These are phyloP conservation scores for Papilio glaucus DNA, from an alignment of 1,140 invertebrate genomes.

Conservation along the genomic window DNA sequence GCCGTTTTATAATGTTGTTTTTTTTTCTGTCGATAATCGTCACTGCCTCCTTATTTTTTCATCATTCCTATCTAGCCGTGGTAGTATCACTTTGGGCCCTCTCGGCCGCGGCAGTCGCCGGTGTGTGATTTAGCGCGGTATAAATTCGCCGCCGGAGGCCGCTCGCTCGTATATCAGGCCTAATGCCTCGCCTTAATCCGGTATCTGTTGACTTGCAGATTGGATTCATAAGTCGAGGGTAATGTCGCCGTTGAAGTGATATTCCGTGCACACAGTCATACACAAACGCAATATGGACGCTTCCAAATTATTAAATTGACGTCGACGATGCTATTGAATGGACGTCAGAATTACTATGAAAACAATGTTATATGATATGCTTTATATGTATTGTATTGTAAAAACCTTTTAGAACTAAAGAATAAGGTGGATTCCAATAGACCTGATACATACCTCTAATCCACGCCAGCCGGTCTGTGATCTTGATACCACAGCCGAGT, in stretches of 20 bases:
- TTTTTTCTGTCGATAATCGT: too few species aligned
- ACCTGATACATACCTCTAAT: too few species aligned
- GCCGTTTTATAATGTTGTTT: too few species aligned
- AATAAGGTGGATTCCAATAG: too few species aligned
- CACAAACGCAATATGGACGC: background rate
- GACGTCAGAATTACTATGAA: background rate
- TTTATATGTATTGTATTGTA: too few species aligned
- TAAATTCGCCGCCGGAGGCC: slow-evolving; percentile 14
- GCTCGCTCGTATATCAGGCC: slow-evolving; percentile 10
- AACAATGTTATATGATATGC: too few species aligned
- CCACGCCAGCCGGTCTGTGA: too few species aligned
- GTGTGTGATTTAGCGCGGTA: background rate
- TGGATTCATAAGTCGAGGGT: slow-evolving; percentile 14
- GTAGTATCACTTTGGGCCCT: too few species aligned
- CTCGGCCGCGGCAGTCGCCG: background rate
- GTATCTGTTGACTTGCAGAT: slow-evolving; percentile 18
- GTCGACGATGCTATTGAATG: background rate
- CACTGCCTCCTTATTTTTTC: too few species aligned
- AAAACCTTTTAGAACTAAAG: too few species aligned
- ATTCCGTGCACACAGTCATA: background rate
- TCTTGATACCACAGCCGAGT: too few species aligned
- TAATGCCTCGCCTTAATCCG: slow-evolving; percentile 6
- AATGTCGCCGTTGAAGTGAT: background rate
- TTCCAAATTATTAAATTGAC: background rate
- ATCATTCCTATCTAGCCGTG: too few species aligned